These are phyloP conservation scores for Scaptomyza flava DNA, from an alignment of 2,888 invertebrate genomes.

Conservation along the genomic window DNA sequence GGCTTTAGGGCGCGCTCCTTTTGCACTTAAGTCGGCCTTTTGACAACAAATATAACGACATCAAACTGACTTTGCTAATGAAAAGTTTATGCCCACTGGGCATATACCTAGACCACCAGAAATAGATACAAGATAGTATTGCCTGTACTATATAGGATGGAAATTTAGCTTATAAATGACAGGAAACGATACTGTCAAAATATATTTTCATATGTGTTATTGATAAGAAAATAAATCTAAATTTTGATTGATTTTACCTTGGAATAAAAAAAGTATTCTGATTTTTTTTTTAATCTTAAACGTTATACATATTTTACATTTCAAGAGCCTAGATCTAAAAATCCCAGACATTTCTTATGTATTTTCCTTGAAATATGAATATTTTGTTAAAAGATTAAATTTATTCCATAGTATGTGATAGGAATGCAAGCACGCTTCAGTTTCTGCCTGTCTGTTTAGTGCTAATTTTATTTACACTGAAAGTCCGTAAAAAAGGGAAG, in stretches of 20 bases:
- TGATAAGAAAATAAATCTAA: no score
- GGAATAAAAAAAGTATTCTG: no score
- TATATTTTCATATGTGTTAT: no score
- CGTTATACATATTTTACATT: no score
- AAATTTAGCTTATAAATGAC: not conserved
- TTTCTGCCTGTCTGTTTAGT: conserved; percentile 56
- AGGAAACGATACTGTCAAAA: no score
- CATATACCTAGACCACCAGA: conserved; percentile 40
- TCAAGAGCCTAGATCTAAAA: no score
- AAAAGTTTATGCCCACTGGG: conserved; percentile 72
- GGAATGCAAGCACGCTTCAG: conserved; percentile 15
- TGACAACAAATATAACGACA: conserved; percentile 29
- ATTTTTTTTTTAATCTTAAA: no score
- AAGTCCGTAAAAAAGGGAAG: not conserved
- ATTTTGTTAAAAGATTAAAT: not conserved
- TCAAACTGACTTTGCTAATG: conserved; percentile 70
- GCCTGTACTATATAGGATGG: no score
- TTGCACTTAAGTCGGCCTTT: conserved; percentile 60
- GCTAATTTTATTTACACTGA: conserved; percentile 71
- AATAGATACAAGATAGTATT: conserved; percentile 13
- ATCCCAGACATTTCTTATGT: no score
- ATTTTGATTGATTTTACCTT: no score
- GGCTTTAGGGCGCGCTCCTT: conserved; percentile 35
- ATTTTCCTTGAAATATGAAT: not conserved
- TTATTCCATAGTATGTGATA: not conserved